Base-by-base conservation (phyloP, 2,113 vertebrate species). In the Amazona guildingii region DNA sequence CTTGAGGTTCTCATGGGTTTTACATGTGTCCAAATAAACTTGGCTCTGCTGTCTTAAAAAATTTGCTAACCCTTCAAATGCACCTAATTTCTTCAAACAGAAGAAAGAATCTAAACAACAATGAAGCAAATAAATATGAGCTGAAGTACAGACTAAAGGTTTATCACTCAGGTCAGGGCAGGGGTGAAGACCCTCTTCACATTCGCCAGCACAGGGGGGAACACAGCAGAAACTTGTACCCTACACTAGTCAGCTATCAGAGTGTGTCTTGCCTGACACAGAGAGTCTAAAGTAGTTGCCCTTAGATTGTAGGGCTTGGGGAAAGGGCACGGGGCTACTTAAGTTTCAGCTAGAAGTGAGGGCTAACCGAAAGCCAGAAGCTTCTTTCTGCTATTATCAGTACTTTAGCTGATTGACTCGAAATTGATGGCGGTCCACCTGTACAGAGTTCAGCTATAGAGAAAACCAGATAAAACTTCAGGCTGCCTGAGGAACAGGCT, bases 11-110 rank as follows among this genome's bases (percentile, higher is more conserved):
- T 54, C 13, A 10, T 37, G 10, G 25, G 52, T 69, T 76, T 73
- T 44, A 33, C 10, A 6, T 8, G 7, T 51, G 16, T 61, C n/a
- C 17, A 1, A 14, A 8, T 31, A 63, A 74, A 46, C 5, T 39
- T 2, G 2, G 2, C 25, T 70, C 4, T 62, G 19, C 17, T 67
- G 11, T 0, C 0, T 39, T 39, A 63, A 64, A 70, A 74, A 6
- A 33, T 39, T 80, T 85, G 11, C 17, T 88, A 66, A 46, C 9
- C 10, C 8, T 83, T 77, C 43, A 73, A 80, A 64, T 7, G 0
- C 3, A 49, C 5, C 11, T 55, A 2, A 23, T 54, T 86, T 91
- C 21, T 74, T 91, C 37, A 52, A 80, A 59, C 3, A 44, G 19
- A 37, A 57, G 73, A 85, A 79, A 19, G 1, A 3, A n/a, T 21